Base-by-base conservation (phyloP, 2,797 vertebrate genomes). In the Rallus crepitans region DNA sequence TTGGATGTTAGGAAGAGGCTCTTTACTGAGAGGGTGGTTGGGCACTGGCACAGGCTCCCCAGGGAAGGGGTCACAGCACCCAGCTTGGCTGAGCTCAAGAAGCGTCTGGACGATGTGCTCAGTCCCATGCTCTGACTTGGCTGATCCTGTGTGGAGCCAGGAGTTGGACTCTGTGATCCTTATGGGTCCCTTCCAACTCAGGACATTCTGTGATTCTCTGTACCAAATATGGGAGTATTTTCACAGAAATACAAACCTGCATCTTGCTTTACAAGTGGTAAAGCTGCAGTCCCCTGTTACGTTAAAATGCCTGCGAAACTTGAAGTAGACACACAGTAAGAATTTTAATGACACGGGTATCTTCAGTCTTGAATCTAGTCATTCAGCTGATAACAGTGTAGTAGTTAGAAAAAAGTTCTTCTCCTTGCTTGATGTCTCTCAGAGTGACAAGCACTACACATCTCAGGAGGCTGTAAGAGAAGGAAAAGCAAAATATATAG, bases 371-470 rank as follows among this genome's bases (percentile, higher is more conserved):
- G 27, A 64, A 39, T 81, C 33, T 31, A 53, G 19, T 35, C 72
- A 55, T 60, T 97, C 95, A 99, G 90, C 97, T 98, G 78, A 99
- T 97, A 80, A 99, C 96, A 16, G 99, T 99, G 96, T 98, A 99
- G 96, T 99, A 99, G 98, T 99, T 99, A 37, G 99, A 99, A 94
- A 99, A 98, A 39, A 99, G 98, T 86, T 99, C 99, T 97, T 99
- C 99, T 63, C 98, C 99, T 91, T 94, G 95, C 37, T 89, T 28
- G 84, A 99, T 98, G 91, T 99, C 98, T 97, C 98, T 98, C 57
- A 99, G 98, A 3, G 99, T 97, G 8, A 99, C 98, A 21, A 99
- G 98, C 73, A 99, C 98, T 2, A 99, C 98, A 87, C 99, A 99
- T 47, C 99, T 98, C 47, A 98, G 92, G 31, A 97, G 98, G 73